Evolutionary conservation across 2,113 vertebrate genomes (phyloP).

Genomic region (Hypanus sabinus): DNA sequence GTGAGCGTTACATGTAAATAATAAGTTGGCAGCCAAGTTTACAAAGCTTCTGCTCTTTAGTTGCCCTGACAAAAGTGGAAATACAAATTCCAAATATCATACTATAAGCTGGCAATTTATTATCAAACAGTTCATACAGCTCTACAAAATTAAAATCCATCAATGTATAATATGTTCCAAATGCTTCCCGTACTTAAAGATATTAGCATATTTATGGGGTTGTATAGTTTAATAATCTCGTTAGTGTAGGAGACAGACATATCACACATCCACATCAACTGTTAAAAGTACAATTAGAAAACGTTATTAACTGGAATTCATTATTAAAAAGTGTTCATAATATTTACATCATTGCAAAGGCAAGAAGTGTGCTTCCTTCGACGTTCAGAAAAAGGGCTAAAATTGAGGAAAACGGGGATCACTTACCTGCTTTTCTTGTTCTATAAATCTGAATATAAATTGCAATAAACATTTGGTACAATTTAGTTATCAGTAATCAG

Average conservation of each 20-base stretch:
- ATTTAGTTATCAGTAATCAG: no score
- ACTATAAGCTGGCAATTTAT: no score
- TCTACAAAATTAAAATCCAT: neutral
- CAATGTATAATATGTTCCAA: neutral
- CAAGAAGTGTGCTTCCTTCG: neutral
- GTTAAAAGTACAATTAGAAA: neutral
- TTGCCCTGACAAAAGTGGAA: neutral
- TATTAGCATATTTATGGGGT: neutral
- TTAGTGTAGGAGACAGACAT: neutral
- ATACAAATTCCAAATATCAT: neutral
- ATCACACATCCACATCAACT: neutral
- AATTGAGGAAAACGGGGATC: neutral
- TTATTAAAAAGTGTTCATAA: neutral
- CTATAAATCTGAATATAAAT: no score
- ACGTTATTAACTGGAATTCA: neutral
- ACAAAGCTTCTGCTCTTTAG: neutral
- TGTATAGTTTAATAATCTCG: neutral
- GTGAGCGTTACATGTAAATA: no score
- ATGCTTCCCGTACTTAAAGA: neutral
- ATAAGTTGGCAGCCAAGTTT: neutral
- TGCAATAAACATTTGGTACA: no score
- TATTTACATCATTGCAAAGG: neutral
- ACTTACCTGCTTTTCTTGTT: no score
- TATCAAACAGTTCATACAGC: neutral
- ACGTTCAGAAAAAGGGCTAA: neutral